A percentile compares a stretch with the other conserved stretches of the same genome.
phyloP scores from a whole-genome alignment of 2,113 vertebrate genomes.

The Girardinichthys multiradiatus region DNA sequence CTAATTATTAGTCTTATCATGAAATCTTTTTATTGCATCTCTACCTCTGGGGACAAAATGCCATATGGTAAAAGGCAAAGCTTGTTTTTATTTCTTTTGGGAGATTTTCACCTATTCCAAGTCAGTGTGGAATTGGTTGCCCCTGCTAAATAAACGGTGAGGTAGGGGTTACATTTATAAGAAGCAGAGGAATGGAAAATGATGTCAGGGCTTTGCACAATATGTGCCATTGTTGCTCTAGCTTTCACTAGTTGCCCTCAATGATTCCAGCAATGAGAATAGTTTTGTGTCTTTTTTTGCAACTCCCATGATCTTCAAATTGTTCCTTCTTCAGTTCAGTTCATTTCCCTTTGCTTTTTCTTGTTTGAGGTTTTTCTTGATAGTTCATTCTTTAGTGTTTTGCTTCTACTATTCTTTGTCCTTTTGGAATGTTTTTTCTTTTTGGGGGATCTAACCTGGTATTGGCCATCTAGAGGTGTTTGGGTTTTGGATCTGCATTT shows the following conservation, averaged over 20 bases:
- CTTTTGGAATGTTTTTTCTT: no score
- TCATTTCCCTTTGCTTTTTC: no score
- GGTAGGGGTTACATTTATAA: constrained; percentile 1
- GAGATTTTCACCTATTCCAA: not conserved
- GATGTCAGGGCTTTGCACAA: constrained; percentile 23
- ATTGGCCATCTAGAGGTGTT: no score
- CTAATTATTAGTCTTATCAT: not conserved
- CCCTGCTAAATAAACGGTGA: constrained; percentile 12
- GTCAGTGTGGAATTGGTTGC: constrained; percentile 9
- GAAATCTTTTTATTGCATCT: not conserved
- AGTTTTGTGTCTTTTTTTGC: not conserved
- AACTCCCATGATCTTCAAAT: no score
- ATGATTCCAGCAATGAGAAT: not conserved
- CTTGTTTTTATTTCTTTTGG: not conserved
- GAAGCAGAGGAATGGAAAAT: constrained; percentile 9
- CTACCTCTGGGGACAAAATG: no score
- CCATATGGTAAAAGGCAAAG: not conserved
- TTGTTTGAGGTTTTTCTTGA: no score
- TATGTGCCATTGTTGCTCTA: not conserved
- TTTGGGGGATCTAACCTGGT: no score
- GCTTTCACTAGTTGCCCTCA: not conserved
- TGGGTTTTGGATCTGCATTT: no score
- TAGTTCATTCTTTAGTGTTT: no score
- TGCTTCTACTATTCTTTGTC: no score
- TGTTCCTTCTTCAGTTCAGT: no score